Base-by-base conservation (phyloP, 1,140 invertebrate species). In the Tetraneura akinire region DNA sequence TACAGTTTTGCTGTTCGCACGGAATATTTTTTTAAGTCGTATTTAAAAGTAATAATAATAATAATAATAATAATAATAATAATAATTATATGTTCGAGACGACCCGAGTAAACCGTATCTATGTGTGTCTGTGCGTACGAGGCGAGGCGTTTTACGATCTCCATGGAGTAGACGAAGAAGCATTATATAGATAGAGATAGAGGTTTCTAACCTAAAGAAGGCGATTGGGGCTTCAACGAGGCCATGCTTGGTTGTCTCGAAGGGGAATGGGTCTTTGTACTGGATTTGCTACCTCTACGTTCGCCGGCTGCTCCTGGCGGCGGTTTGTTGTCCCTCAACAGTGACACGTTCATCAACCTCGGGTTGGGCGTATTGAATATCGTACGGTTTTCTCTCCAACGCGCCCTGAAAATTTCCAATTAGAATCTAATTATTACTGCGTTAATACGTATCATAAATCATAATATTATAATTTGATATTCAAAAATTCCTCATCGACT, bases 331-430 rank as follows among this genome's bases (percentile, higher is more conserved):
- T 94, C 93, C 83, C 92, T 88, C 82, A 95, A 86, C 81, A 95
- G 85, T 4, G 93, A 95, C 14, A 94, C 93, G 84, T 94, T 94
- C 93, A 94, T 94, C 84, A 94, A 87, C 51, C 93, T 89, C 26
- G 95, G 94, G 85, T 96, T 96, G n/a, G 95, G 94, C 42, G 94
- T 96, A 85, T 96, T 96, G 88, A 96, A 96, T 84, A 96, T 96
- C 23, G 94, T 95, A 3, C 95, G 89, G 86, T 95, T 96, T 84
- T 96, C 94, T 82, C 92, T 90, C 92, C 94, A 96, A 83, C 94
- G 89, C 26, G 94, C 94, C 85, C 95, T 96, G 87, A 37, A 37
- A 37, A 8, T 37, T 37, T 37, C 32, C 3, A 37, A 37, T 4
- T 37, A 37, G 8, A 37, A 37, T 37, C 32, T n/a, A n/a, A n/a